These are phyloP conservation scores for Stegodyphus dumicola DNA, from an alignment of 1,140 invertebrate genomes.

Conservation along the genomic window DNA sequence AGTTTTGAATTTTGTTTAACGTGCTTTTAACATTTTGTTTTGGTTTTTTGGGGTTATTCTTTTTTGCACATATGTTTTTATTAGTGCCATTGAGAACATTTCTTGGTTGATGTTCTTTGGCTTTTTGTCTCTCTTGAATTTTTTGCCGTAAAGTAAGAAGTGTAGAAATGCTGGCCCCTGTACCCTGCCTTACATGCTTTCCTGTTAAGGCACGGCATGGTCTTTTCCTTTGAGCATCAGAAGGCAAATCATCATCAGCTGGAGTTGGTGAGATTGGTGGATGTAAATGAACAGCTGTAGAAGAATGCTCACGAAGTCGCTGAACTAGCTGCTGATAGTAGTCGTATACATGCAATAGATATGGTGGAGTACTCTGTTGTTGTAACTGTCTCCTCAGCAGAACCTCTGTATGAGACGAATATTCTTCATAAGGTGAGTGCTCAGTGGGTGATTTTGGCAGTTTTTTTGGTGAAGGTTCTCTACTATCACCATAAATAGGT, in stretches of 20 bases:
- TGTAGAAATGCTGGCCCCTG: slow-evolving; percentile 70
- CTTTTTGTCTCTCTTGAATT: slow-evolving; percentile 69
- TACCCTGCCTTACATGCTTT: slow-evolving; percentile 71
- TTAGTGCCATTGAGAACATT: slow-evolving; percentile 17
- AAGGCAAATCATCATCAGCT: slow-evolving; percentile 30
- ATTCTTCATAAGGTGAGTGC: slow-evolving; percentile 21
- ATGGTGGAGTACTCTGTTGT: slow-evolving; percentile 23
- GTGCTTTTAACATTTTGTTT: slow-evolving; percentile 14
- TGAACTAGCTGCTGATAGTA: slow-evolving; percentile 62
- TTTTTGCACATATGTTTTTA: slow-evolving; percentile 33
- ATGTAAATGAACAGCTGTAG: slow-evolving; percentile 10
- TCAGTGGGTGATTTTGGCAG: slow-evolving; percentile 7
- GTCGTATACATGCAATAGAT: slow-evolving; percentile 55
- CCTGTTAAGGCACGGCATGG: slow-evolving; percentile 69
- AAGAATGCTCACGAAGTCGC: slow-evolving; percentile 31
- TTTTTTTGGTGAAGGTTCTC: slow-evolving; percentile 16
- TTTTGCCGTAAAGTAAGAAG: slow-evolving; percentile 70
- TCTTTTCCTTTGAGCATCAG: slow-evolving; percentile 65
- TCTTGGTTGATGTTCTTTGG: slow-evolving; percentile 63
- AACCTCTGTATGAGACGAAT: slow-evolving; percentile 44
- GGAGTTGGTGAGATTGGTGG: slow-evolving; percentile 62
- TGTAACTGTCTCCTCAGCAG: slow-evolving; percentile 42
- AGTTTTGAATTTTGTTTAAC: slow-evolving; percentile 23
- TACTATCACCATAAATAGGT: slow-evolving; percentile 35
- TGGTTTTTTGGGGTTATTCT: slow-evolving; percentile 1